Conservation (phyloP, 1,140 invertebrate genomes). For the Drosophila mauritiana region DNA sequence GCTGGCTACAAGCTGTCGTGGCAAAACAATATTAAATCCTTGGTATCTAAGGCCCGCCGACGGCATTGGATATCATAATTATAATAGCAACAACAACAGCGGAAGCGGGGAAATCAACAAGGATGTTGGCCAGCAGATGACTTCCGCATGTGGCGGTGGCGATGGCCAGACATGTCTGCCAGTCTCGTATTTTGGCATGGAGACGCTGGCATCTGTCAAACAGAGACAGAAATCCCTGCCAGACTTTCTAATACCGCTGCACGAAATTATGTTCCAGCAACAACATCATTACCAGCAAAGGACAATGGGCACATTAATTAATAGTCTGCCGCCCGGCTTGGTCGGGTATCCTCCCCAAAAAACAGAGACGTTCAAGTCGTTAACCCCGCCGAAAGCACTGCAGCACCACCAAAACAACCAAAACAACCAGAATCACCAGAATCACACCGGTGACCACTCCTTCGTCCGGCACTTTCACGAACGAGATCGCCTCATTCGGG, state of each 20-base stretch:
- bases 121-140: conserved; percentile 44
- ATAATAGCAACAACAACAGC: conserved; percentile 32
- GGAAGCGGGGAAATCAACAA: conserved; percentile 25
- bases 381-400: conserved; percentile 65
- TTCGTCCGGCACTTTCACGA: conserved; percentile 83
- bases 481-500: conserved; percentile 83
- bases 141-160: conserved; percentile 30
- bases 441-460: conserved; percentile 66
- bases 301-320: conserved; percentile 76
- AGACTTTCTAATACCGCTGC: conserved; percentile 75
- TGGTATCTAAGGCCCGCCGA: conserved; percentile 71
- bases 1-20: conserved; percentile 66
- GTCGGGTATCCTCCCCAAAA: conserved; percentile 32
- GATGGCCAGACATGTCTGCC: conserved; percentile 68
- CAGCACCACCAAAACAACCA: conserved; percentile 50
- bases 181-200: conserved; percentile 64
- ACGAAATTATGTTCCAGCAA: conserved; percentile 78
- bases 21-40: conserved; percentile 69
- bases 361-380: conserved; percentile 73
- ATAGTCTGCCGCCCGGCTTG: conserved; percentile 65
- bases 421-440: conserved; percentile 14
- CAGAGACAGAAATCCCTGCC: conserved; percentile 73
- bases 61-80: conserved; percentile 72
- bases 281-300: conserved; percentile 58
- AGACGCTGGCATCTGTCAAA: conserved; percentile 58